phyloP scores from a whole-genome alignment of 2,888 invertebrate genomes.

The Orgyia antiqua region DNA sequence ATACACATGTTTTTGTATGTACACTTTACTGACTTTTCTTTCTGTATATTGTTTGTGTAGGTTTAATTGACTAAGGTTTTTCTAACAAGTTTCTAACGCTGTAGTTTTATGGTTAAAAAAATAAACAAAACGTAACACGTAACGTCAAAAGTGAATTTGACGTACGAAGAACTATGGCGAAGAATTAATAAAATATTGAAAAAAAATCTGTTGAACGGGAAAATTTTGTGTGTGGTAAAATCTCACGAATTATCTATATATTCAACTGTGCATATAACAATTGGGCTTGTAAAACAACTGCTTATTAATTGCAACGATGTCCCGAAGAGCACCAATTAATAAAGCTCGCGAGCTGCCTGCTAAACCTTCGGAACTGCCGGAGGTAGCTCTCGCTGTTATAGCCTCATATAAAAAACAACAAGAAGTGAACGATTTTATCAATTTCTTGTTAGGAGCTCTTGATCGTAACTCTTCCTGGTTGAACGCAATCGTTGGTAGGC shows the following conservation, averaged over 20 bases:
- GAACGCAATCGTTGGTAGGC: conserved; percentile 49
- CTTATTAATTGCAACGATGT: conserved; percentile 31
- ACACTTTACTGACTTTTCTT: no score
- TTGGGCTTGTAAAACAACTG: conserved; percentile 31
- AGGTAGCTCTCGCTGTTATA: conserved; percentile 61
- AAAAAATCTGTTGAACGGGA: conserved; percentile 28
- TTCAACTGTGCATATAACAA: no score
- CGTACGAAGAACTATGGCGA: no score
- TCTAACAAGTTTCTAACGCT: no score
- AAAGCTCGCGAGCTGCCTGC: conserved; percentile 31
- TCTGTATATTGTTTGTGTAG: no score
- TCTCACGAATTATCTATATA: conserved; percentile 34
- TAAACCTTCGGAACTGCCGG: conserved; percentile 41
- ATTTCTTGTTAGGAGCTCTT: conserved; percentile 50
- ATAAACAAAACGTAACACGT: conserved; percentile 3
- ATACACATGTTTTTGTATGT: no score
- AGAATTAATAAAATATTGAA: conserved; percentile 9
- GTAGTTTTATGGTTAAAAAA: background rate
- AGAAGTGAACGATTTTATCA: conserved; percentile 58
- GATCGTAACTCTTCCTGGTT: conserved; percentile 60
- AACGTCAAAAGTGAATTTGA: conserved; percentile 4
- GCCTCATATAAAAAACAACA: conserved; percentile 57
- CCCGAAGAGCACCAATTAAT: conserved; percentile 36
- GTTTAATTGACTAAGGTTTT: no score
- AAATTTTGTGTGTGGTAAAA: conserved; percentile 50